phyloP scores from a whole-genome alignment of 2,113 vertebrate genomes.

The Gnathonemus echidnorhynchus region DNA sequence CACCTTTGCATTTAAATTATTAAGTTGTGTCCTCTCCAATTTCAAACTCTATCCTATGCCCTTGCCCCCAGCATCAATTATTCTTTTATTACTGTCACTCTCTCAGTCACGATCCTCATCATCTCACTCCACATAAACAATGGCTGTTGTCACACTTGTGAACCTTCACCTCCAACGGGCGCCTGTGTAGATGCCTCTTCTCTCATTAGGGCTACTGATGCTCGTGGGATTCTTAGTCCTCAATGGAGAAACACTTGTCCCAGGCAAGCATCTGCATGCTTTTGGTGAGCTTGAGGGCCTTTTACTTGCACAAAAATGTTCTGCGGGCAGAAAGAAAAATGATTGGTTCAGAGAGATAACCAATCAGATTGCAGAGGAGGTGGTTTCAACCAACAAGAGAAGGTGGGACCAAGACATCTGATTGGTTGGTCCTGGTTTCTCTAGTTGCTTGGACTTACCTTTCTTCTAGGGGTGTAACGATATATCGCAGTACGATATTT shows the following conservation, averaged over 20 bases:
- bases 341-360: too few relatives aligned
- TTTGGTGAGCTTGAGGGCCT: neutral
- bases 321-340: too few relatives aligned
- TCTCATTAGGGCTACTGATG: neutral
- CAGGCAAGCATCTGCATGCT: neutral
- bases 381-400: too few relatives aligned
- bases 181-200: neutral
- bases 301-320: too few relatives aligned
- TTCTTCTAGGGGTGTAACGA: too few relatives aligned
- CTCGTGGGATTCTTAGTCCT: neutral
- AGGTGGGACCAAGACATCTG: too few relatives aligned
- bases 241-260: neutral
- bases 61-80: conserved; percentile 22
- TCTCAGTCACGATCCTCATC: conserved; percentile 1
- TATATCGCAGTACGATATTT: too few relatives aligned
- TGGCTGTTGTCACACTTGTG: neutral
- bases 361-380: too few relatives aligned
- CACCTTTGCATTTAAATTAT: neutral
- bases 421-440: too few relatives aligned
- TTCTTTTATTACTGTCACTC: conserved; percentile 31
- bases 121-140: neutral
- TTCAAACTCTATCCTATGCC: neutral
- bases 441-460: too few relatives aligned
- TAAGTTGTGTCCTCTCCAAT: neutral
- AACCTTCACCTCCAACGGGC: neutral